Evolutionary conservation across 2,888 invertebrate genomes (phyloP), one percentile per base, ranked within the genome.

Genomic region (Lasioglossum leucozonium): DNA sequence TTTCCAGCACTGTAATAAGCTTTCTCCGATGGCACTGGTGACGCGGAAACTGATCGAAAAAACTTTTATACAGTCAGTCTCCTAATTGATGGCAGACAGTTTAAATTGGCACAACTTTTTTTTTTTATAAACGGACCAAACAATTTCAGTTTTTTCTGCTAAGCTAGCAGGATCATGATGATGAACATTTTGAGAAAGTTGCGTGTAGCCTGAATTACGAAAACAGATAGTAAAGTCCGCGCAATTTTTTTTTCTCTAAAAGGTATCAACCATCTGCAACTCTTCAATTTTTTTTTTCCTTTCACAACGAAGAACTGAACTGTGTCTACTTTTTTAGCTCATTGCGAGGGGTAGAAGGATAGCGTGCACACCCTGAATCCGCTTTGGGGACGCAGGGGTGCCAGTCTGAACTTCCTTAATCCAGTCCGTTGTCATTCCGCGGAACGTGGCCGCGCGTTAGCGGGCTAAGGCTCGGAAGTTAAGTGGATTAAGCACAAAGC

Each of bases 401-500:
- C 40, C 30, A 8, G 34, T 16, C 22, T 22, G 22, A 82, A 84
- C 18, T 74, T 77, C 42, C 37, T 62, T 84, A 82, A 84, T 84
- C 62, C 77, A 37, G 42, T 76, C 30, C 42, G 44, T 37, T 22
- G 26, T 83, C 75, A 82, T 82, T 67, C 65, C 26, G 22, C 26
- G 26, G 40, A 75, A 72, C 73, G 47, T 58, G 22, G 69, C 40
- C 40, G 18, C 40, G 22, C 51, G 79, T 79, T 74, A 77, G 69
- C 40, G 47, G n/a, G 6, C 42, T 40, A n/a, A 58, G 40, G 34
- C n/a, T 71, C 44, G 26, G 40, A 47, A 77, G 55, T 82, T 74
- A 71, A 84, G 69, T 74, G 69, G 82, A 82, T 84, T 74, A 82
- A 82, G n/a, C 67, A 77, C 34, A 73, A 74, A 71, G 47, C 77